These are phyloP conservation scores for Pardalotus punctatus DNA, from an alignment of 2,113 vertebrate species.

Conservation along the genomic window DNA sequence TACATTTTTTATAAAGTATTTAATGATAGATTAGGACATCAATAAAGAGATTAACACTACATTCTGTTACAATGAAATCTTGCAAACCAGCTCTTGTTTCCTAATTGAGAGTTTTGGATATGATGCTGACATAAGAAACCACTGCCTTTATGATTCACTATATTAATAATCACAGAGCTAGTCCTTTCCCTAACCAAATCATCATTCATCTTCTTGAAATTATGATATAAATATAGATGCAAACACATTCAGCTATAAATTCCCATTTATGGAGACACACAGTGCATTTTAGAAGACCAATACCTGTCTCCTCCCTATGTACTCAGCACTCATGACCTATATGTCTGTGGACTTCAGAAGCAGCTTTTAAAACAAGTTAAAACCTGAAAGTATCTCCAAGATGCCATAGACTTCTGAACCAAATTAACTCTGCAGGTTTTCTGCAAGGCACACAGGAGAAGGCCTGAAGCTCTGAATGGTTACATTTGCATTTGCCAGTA, in stretches of 20 bases:
- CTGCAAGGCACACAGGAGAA: not conserved
- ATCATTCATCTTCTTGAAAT: not conserved
- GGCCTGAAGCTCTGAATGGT: not conserved
- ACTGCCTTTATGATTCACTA: not conserved
- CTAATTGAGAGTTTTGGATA: not conserved
- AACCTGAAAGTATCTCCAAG: not conserved
- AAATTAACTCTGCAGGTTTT: not conserved
- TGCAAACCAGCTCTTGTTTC: not conserved
- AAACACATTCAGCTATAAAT: not conserved
- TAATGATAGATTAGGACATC: not conserved
- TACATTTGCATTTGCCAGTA: not conserved
- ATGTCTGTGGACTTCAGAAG: not conserved
- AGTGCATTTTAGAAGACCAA: not conserved
- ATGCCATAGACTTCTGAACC: not conserved
- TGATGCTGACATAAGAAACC: not conserved
- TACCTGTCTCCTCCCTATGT: not conserved
- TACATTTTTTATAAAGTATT: not conserved
- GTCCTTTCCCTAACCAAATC: not conserved
- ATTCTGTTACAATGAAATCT: not conserved
- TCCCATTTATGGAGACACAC: not conserved
- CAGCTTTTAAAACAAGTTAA: not conserved
- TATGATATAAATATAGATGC: not conserved
- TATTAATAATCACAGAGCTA: not conserved
- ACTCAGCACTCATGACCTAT: not conserved
- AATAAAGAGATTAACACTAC: not conserved